phyloP scores from a whole-genome alignment of 2,888 invertebrate genomes.

The Acronicta aceris region DNA sequence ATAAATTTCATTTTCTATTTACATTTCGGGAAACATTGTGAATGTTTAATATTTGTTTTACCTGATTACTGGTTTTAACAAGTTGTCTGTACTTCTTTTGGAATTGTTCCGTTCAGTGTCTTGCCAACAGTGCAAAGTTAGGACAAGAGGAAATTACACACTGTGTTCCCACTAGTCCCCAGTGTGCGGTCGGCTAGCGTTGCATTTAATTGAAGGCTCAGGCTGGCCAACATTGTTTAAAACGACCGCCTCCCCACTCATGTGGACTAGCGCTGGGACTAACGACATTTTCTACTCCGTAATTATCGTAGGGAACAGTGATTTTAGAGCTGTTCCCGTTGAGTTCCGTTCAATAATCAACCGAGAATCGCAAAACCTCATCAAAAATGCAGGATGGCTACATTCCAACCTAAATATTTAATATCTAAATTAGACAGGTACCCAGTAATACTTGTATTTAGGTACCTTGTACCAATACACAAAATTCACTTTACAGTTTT shows the following conservation, averaged over 20 bases:
- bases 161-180: conserved; percentile 22
- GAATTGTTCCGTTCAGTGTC: conserved; percentile 11
- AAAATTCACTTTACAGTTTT: no score
- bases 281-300: conserved; percentile 23
- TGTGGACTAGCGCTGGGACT: conserved; percentile 10
- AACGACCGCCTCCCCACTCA: conserved; percentile 39
- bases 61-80: conserved; percentile 1
- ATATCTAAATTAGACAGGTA: no score
- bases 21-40: conserved; percentile 6
- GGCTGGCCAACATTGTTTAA: conserved; percentile 56
- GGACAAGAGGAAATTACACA: conserved; percentile 43
- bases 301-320: conserved; percentile 15
- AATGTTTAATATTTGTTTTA: conserved; percentile 6
- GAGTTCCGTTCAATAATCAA: background rate
- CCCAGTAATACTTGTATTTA: no score
- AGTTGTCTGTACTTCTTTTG: conserved; percentile 11
- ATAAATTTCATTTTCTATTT: conserved; percentile 9
- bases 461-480: no score
- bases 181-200: conserved; percentile 41
- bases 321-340: conserved; percentile 9
- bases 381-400: conserved; percentile 29
- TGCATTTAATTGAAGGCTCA: conserved; percentile 63
- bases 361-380: conserved; percentile 11
- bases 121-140: conserved; percentile 28
- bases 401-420: conserved; percentile 19